Evolutionary conservation across 2,888 invertebrate genomes (phyloP), one percentile per base, ranked within the genome.

Genomic region (Chloromyia formosa): DNA sequence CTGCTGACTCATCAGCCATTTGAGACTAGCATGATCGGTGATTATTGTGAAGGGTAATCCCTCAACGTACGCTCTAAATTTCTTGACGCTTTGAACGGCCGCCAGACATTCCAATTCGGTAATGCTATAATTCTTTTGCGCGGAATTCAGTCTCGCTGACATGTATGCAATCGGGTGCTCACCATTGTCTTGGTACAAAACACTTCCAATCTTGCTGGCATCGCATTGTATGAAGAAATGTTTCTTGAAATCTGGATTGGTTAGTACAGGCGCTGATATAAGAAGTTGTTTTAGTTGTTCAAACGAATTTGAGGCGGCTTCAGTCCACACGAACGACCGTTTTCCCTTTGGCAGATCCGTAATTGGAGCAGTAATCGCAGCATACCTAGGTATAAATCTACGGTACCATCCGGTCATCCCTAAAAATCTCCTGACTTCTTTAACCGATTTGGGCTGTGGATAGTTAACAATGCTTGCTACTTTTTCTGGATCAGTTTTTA

Each of bases 381-480:
- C 77, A 68, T 61, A 77, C 35, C 77, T 75, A n/a, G 9, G 35
- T 1, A 78, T 75, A 54, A 78, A 78, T 10, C 77, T 60, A 0
- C 77, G 27, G 53, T 77, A 77, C 75, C 78, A 79, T 4, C 79
- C 77, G 0, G 77, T 73, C 76, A 77, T 78, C 14, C 78, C 77
- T 1, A 79, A 45, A 53, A 79, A 78, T 4, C 77, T 23, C 9
- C 75, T 45, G 3, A 78, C 73, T 58, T 78, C 75, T 14, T 74
- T 73, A 0, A 73, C 62, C 9, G 75, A 71, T 14, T 23, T 68
- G 1, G 76, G 76, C 1, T 60, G 16, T 3, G 77, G 75, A 54
- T 77, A 78, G 1, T 76, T 75, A 0, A 20, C 40, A 1, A 77
- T 69, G 12, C 75, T 77, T 0, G 75, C 40, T 1, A 77, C 35